Conservation (phyloP, 1,140 invertebrate genomes). For the Goniozus legneri region DNA sequence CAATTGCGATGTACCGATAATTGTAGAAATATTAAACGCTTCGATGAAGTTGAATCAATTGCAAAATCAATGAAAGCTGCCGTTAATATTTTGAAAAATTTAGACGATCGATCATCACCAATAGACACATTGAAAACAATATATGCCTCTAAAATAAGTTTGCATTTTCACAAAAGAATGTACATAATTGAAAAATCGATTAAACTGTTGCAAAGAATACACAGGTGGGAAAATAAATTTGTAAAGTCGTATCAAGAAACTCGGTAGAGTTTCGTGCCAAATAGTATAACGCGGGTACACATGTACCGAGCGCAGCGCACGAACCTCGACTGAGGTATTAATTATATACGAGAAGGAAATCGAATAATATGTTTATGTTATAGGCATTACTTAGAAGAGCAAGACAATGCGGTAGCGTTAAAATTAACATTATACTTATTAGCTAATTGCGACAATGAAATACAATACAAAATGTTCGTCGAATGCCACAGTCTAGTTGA, state of each 20-base stretch:
- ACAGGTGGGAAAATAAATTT: conserved; percentile 12
- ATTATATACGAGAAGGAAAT: too few species aligned
- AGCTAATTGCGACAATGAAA: conserved; percentile 36
- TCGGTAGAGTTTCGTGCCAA: too few species aligned
- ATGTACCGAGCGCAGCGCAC: too few species aligned
- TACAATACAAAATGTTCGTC: conserved; percentile 44
- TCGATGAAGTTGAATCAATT: conserved; percentile 35
- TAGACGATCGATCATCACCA: conserved; percentile 8
- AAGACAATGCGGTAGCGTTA: conserved; percentile 27
- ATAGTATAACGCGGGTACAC: too few species aligned
- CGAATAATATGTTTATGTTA: neutral
- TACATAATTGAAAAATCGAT: conserved; percentile 29
- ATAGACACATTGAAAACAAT: conserved; percentile 30
- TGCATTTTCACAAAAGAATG: conserved; percentile 42
- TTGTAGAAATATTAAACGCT: conserved; percentile 25
- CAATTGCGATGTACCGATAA: conserved; percentile 33
- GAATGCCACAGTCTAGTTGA: conserved; percentile 46
- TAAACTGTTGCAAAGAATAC: conserved; percentile 23
- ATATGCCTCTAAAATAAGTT: conserved; percentile 34
- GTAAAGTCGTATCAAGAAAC: too few species aligned
- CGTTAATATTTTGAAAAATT: conserved; percentile 34
- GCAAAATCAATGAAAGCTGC: conserved; percentile 40
- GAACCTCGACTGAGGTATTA: too few species aligned
- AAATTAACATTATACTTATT: conserved; percentile 38
- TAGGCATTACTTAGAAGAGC: conserved; percentile 21